These are phyloP conservation scores for Menura novaehollandiae DNA, from an alignment of 2,113 vertebrate genomes.

Conservation along the genomic window DNA sequence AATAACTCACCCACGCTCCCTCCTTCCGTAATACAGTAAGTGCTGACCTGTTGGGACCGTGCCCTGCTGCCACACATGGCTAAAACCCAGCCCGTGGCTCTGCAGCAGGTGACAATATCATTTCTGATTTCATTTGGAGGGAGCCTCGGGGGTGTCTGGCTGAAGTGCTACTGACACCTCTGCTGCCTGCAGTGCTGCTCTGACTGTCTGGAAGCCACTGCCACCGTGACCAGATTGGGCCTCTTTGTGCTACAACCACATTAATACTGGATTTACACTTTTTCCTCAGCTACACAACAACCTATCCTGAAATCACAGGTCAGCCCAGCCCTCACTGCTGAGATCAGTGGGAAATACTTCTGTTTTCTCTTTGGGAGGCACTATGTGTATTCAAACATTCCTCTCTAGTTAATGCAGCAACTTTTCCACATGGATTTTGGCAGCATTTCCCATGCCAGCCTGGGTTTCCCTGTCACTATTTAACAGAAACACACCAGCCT, in stretches of 20 bases:
- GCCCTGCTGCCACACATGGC: background rate
- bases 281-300: background rate
- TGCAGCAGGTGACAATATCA: background rate
- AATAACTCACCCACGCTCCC: slow-evolving; percentile 44
- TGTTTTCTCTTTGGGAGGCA: background rate
- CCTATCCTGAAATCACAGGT: background rate
- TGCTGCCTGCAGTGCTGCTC: background rate
- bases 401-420: background rate
- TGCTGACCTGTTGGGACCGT: background rate
- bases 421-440: background rate
- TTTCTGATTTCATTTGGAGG: background rate
- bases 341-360: background rate
- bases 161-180: background rate
- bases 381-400: background rate
- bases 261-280: background rate
- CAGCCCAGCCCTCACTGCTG: background rate
- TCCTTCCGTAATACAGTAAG: background rate
- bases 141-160: background rate
- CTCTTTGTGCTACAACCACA: background rate
- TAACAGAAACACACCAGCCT: background rate
- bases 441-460: background rate
- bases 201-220: background rate
- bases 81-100: background rate
- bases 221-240: background rate
- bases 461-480: background rate